phyloP scores from a whole-genome alignment of 1,140 invertebrate species.

The Bicyclus anynana region DNA sequence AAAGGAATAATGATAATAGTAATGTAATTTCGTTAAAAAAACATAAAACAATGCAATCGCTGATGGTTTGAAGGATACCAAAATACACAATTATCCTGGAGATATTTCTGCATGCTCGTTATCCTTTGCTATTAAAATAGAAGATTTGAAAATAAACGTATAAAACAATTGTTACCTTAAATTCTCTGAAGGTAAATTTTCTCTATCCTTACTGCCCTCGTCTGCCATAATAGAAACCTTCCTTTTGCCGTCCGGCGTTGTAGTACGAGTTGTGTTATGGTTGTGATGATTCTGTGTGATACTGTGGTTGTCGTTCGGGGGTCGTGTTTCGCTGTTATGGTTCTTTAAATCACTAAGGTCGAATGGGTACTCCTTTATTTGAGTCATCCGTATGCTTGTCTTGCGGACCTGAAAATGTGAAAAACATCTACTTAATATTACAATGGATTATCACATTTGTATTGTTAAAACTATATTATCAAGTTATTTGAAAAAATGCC shows the following conservation, averaged over 20 bases:
- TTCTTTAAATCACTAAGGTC: constrained; percentile 68
- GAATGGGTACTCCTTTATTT: constrained; percentile 75
- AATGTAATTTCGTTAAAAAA: too few relatives aligned
- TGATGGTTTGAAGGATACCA: too few relatives aligned
- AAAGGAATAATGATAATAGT: too few relatives aligned
- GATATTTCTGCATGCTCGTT: too few relatives aligned
- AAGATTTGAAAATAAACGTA: not conserved
- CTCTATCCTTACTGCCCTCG: constrained; percentile 61
- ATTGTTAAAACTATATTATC: too few relatives aligned
- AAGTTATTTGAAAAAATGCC: too few relatives aligned
- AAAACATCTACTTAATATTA: too few relatives aligned
- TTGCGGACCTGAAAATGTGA: constrained; percentile 59
- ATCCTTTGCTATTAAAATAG: too few relatives aligned
- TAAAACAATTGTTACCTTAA: constrained; percentile 30
- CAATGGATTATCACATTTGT: too few relatives aligned
- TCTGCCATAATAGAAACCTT: constrained; percentile 71
- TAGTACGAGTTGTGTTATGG: not conserved
- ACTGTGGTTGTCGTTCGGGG: not conserved
- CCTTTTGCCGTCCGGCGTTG: constrained; percentile 48
- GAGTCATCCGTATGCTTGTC: constrained; percentile 71
- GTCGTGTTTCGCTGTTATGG: constrained; percentile 34
- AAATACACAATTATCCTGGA: too few relatives aligned
- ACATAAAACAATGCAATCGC: too few relatives aligned
- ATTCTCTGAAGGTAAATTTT: constrained; percentile 54
- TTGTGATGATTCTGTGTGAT: not conserved